These are phyloP conservation scores for Sitobion miscanthi DNA, from an alignment of 1,140 invertebrate species.

Conservation along the genomic window DNA sequence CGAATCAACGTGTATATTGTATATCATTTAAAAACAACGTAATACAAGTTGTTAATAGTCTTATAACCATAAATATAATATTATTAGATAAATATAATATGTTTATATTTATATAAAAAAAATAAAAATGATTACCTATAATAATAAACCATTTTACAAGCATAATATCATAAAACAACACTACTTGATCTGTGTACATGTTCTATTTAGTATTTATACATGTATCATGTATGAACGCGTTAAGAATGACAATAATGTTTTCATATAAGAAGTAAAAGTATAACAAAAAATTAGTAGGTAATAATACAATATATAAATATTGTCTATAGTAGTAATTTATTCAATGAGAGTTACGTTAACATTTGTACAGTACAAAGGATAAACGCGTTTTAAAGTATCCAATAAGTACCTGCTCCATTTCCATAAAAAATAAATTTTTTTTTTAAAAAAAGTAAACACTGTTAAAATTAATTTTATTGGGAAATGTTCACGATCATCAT, in stretches of 20 bases:
- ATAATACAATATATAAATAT: conserved; percentile 10
- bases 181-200: neutral
- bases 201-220: neutral
- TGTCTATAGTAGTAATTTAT: neutral
- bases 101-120: neutral
- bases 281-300: neutral
- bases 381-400: neutral
- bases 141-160: neutral
- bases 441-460: neutral
- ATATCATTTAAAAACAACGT: neutral
- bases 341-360: neutral
- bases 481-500: neutral
- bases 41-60: neutral
- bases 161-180: neutral
- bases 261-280: neutral
- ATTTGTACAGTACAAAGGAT: neutral
- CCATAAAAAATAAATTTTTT: neutral
- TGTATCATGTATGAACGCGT: neutral
- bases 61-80: conserved; percentile 5
- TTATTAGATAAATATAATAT: conserved; percentile 10
- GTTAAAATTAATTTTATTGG: neutral
- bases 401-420: conserved; percentile 40
- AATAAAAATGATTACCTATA: neutral
- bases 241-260: neutral
- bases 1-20: conserved; percentile 4